Evolutionary conservation across 2,797 vertebrate species (phyloP).

Genomic region (Aphelocoma californica): DNA sequence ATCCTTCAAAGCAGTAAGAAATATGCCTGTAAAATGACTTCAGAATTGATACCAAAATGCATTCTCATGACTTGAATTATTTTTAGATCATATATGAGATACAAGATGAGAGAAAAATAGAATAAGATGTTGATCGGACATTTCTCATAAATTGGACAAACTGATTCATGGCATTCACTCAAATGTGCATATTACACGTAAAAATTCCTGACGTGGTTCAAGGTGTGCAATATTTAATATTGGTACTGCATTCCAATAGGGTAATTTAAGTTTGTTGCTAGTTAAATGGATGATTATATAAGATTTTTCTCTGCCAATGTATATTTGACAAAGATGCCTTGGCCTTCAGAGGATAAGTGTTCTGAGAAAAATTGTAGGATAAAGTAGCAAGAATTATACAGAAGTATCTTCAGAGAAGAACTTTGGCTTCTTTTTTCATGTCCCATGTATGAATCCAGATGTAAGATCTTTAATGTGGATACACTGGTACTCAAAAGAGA

Average conservation of each 20-base stretch:
- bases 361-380: neutral
- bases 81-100: neutral
- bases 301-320: neutral
- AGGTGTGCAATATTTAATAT: neutral
- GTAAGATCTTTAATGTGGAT: neutral
- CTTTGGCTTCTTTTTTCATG: neutral
- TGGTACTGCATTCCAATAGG: neutral
- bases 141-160: neutral
- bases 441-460: rapidly evolving
- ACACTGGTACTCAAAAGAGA: neutral
- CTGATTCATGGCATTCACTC: neutral
- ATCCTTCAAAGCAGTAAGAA: neutral
- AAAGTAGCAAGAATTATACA: neutral
- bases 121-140: neutral
- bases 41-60: neutral
- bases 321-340: neutral
- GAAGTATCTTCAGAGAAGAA: neutral
- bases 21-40: neutral
- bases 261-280: neutral
- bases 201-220: neutral
- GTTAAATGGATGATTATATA: neutral
- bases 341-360: neutral
- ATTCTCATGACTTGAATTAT: neutral
- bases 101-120: neutral
- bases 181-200: neutral